Conservation (phyloP, 1,140 invertebrate genomes). For the Lethrus apterus region DNA sequence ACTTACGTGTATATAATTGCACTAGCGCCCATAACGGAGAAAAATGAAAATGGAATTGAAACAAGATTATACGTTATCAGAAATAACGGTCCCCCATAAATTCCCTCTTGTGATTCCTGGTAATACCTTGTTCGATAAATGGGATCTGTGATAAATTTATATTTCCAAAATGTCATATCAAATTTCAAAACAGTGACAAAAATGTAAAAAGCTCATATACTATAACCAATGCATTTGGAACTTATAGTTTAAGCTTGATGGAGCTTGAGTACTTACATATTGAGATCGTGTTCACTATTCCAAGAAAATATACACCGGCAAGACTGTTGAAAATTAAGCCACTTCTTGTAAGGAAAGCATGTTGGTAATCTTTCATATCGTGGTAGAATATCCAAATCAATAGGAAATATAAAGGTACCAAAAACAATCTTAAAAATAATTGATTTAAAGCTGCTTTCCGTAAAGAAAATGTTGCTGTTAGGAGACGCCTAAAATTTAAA, state of each 20-base stretch:
- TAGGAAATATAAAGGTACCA: conserved; percentile 69
- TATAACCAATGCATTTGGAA: too few relatives aligned
- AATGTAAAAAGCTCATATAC: too few relatives aligned
- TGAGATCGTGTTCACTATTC: conserved; percentile 69
- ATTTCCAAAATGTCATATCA: too few relatives aligned
- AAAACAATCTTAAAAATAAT: conserved; percentile 62
- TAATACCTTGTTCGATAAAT: conserved; percentile 82
- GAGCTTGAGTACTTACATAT: conserved; percentile 59
- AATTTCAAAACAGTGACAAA: too few relatives aligned
- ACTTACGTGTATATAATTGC: conserved; percentile 69
- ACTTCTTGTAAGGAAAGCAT: conserved; percentile 66
- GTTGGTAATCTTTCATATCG: conserved; percentile 60
- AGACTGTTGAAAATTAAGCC: conserved; percentile 78
- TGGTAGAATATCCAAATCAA: conserved; percentile 77
- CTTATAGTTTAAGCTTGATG: background rate
- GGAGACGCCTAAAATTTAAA: conserved; percentile 54
- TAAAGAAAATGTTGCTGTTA: conserved; percentile 69
- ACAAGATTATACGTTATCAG: conserved; percentile 71
- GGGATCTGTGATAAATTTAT: conserved; percentile 53
- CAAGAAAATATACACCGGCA: conserved; percentile 67
- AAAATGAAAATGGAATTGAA: conserved; percentile 70
- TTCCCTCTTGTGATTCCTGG: conserved; percentile 78
- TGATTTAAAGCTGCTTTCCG: conserved; percentile 65
- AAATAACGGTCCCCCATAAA: conserved; percentile 79
- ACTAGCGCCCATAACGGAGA: conserved; percentile 57